Evolutionary conservation across 2,113 vertebrate species (phyloP).

Genomic region (Coracopsis vasa): DNA sequence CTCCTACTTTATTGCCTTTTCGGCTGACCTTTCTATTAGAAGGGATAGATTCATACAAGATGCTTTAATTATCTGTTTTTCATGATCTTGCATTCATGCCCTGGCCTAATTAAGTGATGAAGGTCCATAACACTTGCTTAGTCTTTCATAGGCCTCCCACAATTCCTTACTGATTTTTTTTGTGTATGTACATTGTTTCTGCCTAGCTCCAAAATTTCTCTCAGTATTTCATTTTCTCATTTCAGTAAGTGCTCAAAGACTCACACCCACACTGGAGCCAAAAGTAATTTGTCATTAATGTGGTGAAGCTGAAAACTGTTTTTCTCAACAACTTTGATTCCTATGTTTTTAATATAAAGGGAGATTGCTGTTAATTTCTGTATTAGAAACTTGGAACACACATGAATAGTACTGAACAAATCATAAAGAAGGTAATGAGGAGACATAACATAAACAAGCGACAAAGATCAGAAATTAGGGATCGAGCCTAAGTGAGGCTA

Average conservation of each 20-base stretch:
- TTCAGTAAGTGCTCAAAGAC: neutral
- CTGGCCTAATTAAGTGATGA: neutral
- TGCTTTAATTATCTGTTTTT: neutral
- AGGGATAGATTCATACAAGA: neutral
- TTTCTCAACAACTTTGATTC: neutral
- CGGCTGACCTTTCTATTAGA: neutral
- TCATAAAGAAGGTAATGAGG: neutral
- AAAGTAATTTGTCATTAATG: neutral
- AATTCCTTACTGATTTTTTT: neutral
- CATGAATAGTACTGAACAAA: neutral
- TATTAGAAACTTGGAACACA: neutral
- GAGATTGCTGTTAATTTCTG: neutral
- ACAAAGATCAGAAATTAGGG: neutral
- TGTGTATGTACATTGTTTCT: neutral
- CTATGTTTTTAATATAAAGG: neutral
- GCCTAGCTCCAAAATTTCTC: neutral
- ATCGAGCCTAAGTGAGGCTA: rapidly evolving
- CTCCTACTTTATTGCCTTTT: neutral
- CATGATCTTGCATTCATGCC: neutral
- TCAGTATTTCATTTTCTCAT: neutral
- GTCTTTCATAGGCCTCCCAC: neutral
- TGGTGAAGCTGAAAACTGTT: neutral
- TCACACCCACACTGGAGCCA: neutral
- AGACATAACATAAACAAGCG: neutral
- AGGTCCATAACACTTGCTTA: neutral